Evolutionary conservation across 2,113 vertebrate genomes (phyloP).

Genomic region (Sebastes schlegelii): DNA sequence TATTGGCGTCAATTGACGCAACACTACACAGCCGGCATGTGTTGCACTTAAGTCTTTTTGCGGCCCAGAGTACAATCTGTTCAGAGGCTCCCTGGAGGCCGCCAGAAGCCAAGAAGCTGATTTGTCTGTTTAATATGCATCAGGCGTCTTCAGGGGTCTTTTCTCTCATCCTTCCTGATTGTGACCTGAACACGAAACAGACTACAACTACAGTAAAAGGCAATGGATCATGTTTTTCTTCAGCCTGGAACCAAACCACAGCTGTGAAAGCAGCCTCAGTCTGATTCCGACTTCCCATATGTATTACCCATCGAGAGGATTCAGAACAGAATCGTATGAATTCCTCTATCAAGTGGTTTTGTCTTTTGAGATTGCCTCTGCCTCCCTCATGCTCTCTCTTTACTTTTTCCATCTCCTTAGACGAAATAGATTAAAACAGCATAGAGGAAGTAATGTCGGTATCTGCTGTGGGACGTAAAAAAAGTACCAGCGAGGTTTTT

Average conservation of each 20-base stretch:
- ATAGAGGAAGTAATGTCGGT: conserved; percentile 8
- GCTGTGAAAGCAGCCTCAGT: background rate
- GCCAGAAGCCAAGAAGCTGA: background rate
- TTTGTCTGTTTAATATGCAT: conserved; percentile 12
- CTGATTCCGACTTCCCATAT: background rate
- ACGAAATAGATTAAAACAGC: conserved; percentile 35
- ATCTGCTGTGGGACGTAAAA: conserved; percentile 36
- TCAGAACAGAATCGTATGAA: background rate
- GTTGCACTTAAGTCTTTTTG: background rate
- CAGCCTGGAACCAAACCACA: background rate
- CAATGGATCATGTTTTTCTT: background rate
- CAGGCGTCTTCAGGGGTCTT: background rate
- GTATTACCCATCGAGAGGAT: background rate
- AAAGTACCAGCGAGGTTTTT: conserved; percentile 46
- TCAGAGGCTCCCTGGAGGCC: background rate
- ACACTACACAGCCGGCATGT: background rate
- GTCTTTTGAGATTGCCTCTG: conserved; percentile 24
- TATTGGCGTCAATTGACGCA: background rate
- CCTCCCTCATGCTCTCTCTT: background rate
- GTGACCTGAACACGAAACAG: conserved; percentile 13
- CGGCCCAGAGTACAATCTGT: background rate
- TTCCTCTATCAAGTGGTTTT: conserved; percentile 26
- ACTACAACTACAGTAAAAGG: background rate
- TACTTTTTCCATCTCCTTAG: conserved; percentile 7
- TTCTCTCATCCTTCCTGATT: conserved; percentile 3